phyloP scores from a whole-genome alignment of 92 coral and sea anemone genomes.

The Ricordea florida region DNA sequence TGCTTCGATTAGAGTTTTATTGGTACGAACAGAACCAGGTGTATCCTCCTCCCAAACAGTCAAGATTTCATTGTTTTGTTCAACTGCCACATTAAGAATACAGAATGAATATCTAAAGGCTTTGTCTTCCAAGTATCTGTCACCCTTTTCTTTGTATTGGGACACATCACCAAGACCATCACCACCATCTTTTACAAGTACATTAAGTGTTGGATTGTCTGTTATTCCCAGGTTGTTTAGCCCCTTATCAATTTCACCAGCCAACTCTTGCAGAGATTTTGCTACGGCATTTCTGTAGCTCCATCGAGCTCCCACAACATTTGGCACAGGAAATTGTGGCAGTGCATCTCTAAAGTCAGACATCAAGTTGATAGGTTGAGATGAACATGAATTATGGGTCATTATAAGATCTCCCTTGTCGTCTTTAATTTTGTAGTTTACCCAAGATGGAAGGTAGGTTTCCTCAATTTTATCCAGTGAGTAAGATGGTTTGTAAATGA shows the following conservation, averaged over 20 bases:
- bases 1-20: slow-evolving; percentile 20
- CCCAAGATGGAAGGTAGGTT: slow-evolving; percentile 29
- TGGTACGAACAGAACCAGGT: slow-evolving; percentile 28
- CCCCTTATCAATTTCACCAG: background rate
- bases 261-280: slow-evolving; percentile 3
- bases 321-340: background rate
- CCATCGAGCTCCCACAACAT: slow-evolving; percentile 16
- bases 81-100: background rate
- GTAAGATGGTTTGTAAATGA: background rate
- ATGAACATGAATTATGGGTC: background rate
- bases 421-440: background rate
- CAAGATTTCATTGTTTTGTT: background rate
- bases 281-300: slow-evolving; percentile 26
- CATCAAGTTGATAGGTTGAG: background rate
- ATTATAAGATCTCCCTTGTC: background rate
- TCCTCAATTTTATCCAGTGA: background rate
- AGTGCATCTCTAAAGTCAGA: slow-evolving; percentile 3
- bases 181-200: slow-evolving; percentile 36
- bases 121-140: slow-evolving; percentile 1
- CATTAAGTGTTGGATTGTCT: slow-evolving; percentile 4
- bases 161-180: slow-evolving; percentile 26
- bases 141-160: slow-evolving; percentile 21
- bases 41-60: slow-evolving; percentile 35
- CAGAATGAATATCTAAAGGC: slow-evolving; percentile 27
- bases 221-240: background rate